These are phyloP conservation scores for Thalassarche chlororhynchos DNA, from an alignment of 2,113 vertebrate species.

Conservation along the genomic window DNA sequence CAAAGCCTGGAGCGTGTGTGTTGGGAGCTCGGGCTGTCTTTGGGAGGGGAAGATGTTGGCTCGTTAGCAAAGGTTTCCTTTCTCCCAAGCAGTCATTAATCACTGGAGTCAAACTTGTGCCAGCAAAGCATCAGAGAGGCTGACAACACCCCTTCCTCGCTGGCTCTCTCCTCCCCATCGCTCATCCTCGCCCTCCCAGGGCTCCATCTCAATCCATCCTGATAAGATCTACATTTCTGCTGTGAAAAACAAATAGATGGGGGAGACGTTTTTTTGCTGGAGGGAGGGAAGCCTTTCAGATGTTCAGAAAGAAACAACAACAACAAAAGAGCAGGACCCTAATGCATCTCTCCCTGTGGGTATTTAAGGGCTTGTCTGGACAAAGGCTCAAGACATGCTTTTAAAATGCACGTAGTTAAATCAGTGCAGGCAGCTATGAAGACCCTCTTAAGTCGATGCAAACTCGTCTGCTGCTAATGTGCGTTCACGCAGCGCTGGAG, in stretches of 20 bases:
- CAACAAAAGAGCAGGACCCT: slow-evolving; percentile 2
- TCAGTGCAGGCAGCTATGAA: not conserved
- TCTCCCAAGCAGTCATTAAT: slow-evolving; percentile 21
- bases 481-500: accelerated
- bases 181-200: not conserved
- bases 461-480: not conserved
- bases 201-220: not conserved
- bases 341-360: not conserved
- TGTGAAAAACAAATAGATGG: not conserved
- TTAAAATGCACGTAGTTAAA: not conserved
- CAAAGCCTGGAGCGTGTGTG: not conserved
- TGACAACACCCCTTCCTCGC: not conserved
- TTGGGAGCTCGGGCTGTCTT: not conserved
- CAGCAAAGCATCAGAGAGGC: not conserved
- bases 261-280: not conserved
- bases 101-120: not conserved
- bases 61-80: slow-evolving; percentile 29
- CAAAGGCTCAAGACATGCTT: not conserved
- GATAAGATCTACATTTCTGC: not conserved
- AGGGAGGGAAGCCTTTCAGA: not conserved
- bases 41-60: slow-evolving; percentile 2
- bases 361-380: not conserved
- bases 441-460: not conserved
- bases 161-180: no score
- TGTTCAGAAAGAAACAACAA: not conserved